Evolutionary conservation across 2,888 invertebrate species (phyloP), one percentile per base, ranked within the genome.

Genomic region (Agrenia bidenticulata): DNA sequence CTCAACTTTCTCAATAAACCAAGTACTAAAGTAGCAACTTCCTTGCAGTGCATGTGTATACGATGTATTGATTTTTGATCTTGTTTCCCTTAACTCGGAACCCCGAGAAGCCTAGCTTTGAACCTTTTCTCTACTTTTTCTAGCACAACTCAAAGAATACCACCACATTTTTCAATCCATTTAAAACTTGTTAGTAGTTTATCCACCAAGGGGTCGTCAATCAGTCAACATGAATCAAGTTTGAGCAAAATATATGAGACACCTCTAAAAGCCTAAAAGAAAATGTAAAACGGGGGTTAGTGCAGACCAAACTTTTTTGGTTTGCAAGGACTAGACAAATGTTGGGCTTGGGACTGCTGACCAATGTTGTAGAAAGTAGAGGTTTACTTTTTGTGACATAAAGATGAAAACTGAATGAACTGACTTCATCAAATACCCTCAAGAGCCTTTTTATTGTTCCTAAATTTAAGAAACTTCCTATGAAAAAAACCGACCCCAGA

Each of bases 121-220:
- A 32, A 32, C 32, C 32, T 11, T 7, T 7, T 11, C 51, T 51
- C 51, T 13, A 15, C 23, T n/a, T 5, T n/a, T 45, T n/a, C 45
- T n/a, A 45, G 15, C 21, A 45, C 4, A 15, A 17, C 19, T 23
- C 7, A 15, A 51, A 23, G 15, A 21, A 51, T 19, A 23, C 21
- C 51, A 51, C 45, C 51, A 32, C 19, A 21, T 51, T 51, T 51
- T 23, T 51, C 21, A 51, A 23, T 51, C 17, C 23, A 51, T 51
- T 51, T 51, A 51, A 51, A 51, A 51, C 21, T 51, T 51, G 51
- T 51, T 45, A 19, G 45, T 45, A 21, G 5, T 21, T 45, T 45
- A 21, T 45, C n/a, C 45, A 45, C 45, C 17, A 21, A 51, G 51
- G 51, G 23, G 21, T 51, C 51, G 21, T 51, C 51, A 51, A 51